Evolutionary conservation across 2,797 vertebrate genomes (phyloP).

Genomic region (Manis javanica): DNA sequence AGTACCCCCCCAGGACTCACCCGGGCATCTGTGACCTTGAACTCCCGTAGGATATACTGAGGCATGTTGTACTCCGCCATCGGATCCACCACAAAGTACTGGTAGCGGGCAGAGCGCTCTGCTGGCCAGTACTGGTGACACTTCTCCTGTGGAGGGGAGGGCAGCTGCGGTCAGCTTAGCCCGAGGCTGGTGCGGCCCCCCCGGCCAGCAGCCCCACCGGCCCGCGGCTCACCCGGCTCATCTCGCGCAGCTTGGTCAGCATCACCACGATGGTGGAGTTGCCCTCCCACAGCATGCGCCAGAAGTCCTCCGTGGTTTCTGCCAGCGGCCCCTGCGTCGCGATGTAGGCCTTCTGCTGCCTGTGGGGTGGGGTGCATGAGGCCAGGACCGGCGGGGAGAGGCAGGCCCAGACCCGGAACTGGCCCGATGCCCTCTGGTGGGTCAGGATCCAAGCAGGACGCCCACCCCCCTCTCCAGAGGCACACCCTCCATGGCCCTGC

Average conservation of each 20-base stretch:
- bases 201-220: rapidly evolving
- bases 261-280: slow-evolving; percentile 99
- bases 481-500: neutral
- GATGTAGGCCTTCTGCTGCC: slow-evolving; percentile 98
- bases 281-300: slow-evolving; percentile 99
- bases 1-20: slow-evolving; percentile 85
- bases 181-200: rapidly evolving
- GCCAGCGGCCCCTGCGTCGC: slow-evolving; percentile 97
- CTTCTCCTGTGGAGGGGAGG: slow-evolving; percentile 91
- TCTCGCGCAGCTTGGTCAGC: slow-evolving; percentile 97
- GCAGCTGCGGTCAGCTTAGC: rapidly evolving
- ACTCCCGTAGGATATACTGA: slow-evolving; percentile 98
- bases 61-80: slow-evolving; percentile 99
- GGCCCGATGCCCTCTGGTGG: rapidly evolving
- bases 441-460: neutral
- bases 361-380: slow-evolving; percentile 70
- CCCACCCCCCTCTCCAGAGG: neutral
- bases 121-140: slow-evolving; percentile 99
- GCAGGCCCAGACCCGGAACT: rapidly evolving
- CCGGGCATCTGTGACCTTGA: slow-evolving; percentile 98
- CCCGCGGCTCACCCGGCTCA: slow-evolving; percentile 92
- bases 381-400: rapidly evolving
- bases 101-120: slow-evolving; percentile 96
- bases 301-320: slow-evolving; percentile 98
- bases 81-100: slow-evolving; percentile 98